Percentiles rank a stretch among this genome's conserved stretches.
Conservation (phyloP, 2,797 vertebrate species). For the Paedocypris micromegethes region DNA sequence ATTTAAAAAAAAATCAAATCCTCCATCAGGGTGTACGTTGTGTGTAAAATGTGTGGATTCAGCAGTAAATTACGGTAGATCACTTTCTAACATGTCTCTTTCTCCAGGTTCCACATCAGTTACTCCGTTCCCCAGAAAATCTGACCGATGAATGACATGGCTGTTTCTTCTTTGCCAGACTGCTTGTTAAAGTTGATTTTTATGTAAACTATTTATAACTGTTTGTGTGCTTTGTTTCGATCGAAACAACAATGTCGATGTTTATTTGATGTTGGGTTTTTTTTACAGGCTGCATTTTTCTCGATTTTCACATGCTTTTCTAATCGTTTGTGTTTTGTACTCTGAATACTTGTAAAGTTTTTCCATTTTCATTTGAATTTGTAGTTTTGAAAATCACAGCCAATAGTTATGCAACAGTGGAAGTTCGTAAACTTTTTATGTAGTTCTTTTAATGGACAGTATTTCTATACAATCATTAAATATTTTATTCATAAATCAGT, state of each 20-base stretch:
- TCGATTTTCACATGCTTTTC: slow-evolving; percentile 40
- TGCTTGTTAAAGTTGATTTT: slow-evolving; percentile 6
- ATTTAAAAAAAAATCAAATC: neutral
- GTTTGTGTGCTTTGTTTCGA: slow-evolving; percentile 35
- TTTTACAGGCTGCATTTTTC: slow-evolving; percentile 28
- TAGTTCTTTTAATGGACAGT: slow-evolving; percentile 44
- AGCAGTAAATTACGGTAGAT: neutral
- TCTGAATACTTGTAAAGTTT: slow-evolving; percentile 15
- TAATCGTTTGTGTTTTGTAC: neutral
- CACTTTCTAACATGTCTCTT: neutral
- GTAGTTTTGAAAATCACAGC: slow-evolving; percentile 9
- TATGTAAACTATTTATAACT: slow-evolving; percentile 56
- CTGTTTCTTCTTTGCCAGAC: slow-evolving; percentile 45
- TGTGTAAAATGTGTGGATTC: neutral
- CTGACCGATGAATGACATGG: slow-evolving; percentile 58
- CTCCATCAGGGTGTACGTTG: neutral
- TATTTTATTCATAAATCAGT: slow-evolving; percentile 53
- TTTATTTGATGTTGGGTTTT: too few species aligned
- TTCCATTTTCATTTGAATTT: slow-evolving; percentile 54
- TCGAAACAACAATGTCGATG: too few species aligned
- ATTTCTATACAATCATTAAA: slow-evolving; percentile 67
- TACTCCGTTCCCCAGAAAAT: slow-evolving; percentile 54
- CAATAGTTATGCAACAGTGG: neutral
- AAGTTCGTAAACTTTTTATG: slow-evolving; percentile 42
- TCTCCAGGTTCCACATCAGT: slow-evolving; percentile 55